A percentile compares a stretch with the other conserved stretches of the same genome.
These are phyloP conservation scores for Drosophila chauvacae DNA, from an alignment of 1,140 invertebrate genomes.

Conservation along the genomic window DNA sequence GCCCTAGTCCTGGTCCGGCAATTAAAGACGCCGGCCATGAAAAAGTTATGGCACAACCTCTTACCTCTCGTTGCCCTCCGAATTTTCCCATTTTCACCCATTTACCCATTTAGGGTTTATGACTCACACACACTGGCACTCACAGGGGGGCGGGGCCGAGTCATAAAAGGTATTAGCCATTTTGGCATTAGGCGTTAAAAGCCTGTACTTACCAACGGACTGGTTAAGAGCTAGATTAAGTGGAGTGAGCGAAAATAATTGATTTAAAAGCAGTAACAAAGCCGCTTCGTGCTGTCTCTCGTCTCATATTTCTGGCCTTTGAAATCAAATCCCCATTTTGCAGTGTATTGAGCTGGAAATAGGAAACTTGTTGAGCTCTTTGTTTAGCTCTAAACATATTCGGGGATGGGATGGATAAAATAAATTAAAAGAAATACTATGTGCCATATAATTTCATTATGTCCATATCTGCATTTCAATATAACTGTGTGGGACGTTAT, in stretches of 20 bases:
- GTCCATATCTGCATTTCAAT: conserved; percentile 3
- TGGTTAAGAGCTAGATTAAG: conserved; percentile 3
- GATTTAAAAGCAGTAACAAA: conserved; percentile 7
- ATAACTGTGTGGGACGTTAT: conserved; percentile 1
- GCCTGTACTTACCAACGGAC: conserved; percentile 3
- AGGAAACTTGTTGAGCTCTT: no score
- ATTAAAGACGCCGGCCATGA: conserved; percentile 15
- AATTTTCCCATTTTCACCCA: conserved; percentile 13
- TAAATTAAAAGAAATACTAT: background rate
- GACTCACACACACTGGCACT: background rate
- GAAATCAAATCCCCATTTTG: background rate
- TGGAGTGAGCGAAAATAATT: conserved; percentile 5
- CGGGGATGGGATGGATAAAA: background rate
- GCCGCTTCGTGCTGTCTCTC: background rate
- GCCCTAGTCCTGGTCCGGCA: conserved; percentile 3
- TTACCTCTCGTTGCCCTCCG: background rate
- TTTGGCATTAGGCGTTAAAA: conserved; percentile 20
- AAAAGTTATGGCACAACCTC: conserved; percentile 13
- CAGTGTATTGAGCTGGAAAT: background rate
- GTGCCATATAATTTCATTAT: conserved; percentile 1
- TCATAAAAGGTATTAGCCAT: conserved; percentile 18
- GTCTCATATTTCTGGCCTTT: background rate
- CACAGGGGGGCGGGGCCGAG: background rate
- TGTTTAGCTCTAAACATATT: background rate
- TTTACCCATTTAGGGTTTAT: conserved; percentile 17